Percentiles rank a stretch among this genome's conserved stretches.
phyloP scores from a whole-genome alignment of 2,797 vertebrate species.

The Chiroxiphia lanceolata region DNA sequence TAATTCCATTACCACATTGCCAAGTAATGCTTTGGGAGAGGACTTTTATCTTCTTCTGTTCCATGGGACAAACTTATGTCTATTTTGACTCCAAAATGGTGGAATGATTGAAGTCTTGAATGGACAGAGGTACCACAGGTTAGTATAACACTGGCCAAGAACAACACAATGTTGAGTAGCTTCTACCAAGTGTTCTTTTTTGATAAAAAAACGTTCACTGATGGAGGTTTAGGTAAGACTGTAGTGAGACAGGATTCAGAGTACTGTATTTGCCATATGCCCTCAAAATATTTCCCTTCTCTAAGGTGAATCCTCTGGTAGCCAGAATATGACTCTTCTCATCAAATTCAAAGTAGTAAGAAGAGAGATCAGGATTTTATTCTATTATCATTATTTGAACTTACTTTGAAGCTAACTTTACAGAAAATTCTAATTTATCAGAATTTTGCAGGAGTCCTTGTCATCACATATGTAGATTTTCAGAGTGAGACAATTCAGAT shows the following conservation, averaged over 20 bases:
- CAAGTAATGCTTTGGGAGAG: neutral
- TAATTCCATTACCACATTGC: neutral
- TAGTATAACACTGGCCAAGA: neutral
- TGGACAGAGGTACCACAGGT: neutral
- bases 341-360: neutral
- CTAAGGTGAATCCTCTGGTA: neutral
- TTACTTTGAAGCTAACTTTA: neutral
- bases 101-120: neutral
- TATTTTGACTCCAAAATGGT: neutral
- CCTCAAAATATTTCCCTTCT: neutral
- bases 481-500: neutral
- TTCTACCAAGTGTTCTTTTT: neutral
- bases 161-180: neutral
- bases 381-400: neutral
- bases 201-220: neutral
- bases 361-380: neutral
- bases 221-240: neutral
- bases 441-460: neutral
- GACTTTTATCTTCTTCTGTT: neutral
- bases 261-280: neutral
- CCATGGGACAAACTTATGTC: neutral
- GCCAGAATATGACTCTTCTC: neutral
- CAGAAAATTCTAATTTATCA: neutral
- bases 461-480: neutral
- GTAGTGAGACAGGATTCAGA: neutral